Evolutionary conservation across 2,797 vertebrate species (phyloP).

Genomic region (Liparis tanakae): DNA sequence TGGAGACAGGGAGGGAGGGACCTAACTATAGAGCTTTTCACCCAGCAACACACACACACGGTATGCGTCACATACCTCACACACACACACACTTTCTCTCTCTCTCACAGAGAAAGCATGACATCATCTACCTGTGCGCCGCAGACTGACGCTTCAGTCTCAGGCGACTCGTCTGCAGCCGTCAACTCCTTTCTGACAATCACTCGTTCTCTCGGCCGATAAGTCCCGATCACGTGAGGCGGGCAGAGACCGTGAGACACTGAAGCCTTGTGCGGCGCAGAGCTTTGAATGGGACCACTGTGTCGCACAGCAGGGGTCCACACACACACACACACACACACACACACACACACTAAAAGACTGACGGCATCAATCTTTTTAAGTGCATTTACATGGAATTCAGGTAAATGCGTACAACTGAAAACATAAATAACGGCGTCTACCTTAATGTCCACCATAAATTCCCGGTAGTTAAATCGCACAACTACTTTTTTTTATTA

Average conservation of each 20-base stretch:
- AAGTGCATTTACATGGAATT: background rate
- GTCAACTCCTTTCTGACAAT: background rate
- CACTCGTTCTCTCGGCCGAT: background rate
- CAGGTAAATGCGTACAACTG: background rate
- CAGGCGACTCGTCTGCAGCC: background rate
- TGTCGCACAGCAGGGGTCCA: no score
- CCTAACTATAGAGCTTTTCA: slow-evolving; percentile 73
- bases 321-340: no score
- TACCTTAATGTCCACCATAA: background rate
- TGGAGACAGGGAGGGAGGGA: slow-evolving; percentile 58
- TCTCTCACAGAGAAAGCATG: slow-evolving; percentile 12
- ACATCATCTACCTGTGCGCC: slow-evolving; percentile 27
- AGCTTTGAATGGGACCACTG: no score
- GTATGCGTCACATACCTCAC: slow-evolving; percentile 42
- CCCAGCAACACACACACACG: slow-evolving; percentile 63
- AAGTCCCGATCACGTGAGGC: background rate
- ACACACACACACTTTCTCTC: no score
- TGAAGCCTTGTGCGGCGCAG: background rate
- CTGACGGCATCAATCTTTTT: no score
- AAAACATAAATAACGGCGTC: background rate
- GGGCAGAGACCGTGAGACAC: background rate
- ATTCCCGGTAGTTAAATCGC: background rate
- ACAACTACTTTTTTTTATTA: background rate
- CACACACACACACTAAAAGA: no score
- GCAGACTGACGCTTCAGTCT: slow-evolving; percentile 7